These are phyloP conservation scores for Gymnarchus niloticus DNA, from an alignment of 2,113 vertebrate species.

Conservation along the genomic window DNA sequence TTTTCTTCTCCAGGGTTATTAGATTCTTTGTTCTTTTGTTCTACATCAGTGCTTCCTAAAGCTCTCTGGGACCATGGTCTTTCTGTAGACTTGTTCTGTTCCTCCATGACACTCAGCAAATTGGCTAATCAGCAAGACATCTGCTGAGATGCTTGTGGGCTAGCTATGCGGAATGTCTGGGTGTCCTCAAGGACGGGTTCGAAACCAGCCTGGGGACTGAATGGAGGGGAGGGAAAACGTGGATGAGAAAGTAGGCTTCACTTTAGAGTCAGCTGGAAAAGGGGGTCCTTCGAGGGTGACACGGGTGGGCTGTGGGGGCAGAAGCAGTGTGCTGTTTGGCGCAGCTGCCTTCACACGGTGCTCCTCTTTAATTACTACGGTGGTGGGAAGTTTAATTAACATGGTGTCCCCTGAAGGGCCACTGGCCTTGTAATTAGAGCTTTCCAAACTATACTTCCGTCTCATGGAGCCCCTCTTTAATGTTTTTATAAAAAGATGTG, in stretches of 20 bases:
- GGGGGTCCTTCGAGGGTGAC: neutral
- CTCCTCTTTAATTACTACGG: slow-evolving; percentile 14
- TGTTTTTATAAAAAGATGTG: neutral
- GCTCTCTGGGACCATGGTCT: neutral
- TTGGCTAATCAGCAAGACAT: neutral
- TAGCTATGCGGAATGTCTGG: neutral
- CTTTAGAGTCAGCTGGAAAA: neutral
- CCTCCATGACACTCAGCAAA: neutral
- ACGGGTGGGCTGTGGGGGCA: neutral
- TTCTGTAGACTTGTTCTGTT: neutral
- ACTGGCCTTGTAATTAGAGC: slow-evolving; percentile 19
- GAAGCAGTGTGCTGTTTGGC: neutral
- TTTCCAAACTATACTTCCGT: neutral
- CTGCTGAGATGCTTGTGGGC: neutral
- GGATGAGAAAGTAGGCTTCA: too few species aligned
- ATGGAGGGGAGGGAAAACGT: neutral
- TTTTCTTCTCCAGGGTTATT: neutral
- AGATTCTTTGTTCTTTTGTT: neutral
- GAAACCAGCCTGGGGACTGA: neutral
- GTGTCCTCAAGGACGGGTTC: neutral
- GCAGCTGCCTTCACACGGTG: neutral
- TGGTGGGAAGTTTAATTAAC: slow-evolving; percentile 18
- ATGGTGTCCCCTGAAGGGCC: slow-evolving; percentile 20
- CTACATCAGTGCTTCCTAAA: neutral
- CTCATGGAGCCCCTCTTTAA: neutral